Conservation (phyloP, 2,797 vertebrate genomes). For the Sebastolobus altivelis region DNA sequence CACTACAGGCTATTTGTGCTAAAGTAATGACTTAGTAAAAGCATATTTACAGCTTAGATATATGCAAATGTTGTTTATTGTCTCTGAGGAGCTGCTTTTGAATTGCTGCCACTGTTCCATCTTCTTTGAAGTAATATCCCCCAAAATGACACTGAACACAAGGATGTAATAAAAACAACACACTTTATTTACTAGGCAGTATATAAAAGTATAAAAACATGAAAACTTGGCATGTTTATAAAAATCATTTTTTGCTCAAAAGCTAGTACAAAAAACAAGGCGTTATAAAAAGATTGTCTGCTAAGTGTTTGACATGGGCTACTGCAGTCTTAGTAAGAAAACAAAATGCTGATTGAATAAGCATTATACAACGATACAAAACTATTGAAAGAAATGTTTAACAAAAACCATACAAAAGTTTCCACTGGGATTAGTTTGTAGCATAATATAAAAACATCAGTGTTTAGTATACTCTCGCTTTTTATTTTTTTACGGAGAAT, state of each 20-base stretch:
- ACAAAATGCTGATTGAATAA: slow-evolving; percentile 74
- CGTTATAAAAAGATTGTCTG: slow-evolving; percentile 82
- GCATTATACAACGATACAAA: slow-evolving; percentile 77
- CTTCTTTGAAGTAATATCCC: neutral
- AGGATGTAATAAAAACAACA: slow-evolving; percentile 82
- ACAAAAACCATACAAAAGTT: slow-evolving; percentile 77
- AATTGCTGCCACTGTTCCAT: neutral
- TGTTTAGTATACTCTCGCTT: slow-evolving; percentile 71
- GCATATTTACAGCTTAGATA: slow-evolving; percentile 32
- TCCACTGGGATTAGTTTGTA: slow-evolving; percentile 71
- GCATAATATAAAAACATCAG: slow-evolving; percentile 77
- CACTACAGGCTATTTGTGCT: slow-evolving; percentile 41
- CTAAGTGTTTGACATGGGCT: slow-evolving; percentile 81
- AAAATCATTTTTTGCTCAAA: slow-evolving; percentile 84
- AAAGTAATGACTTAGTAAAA: slow-evolving; percentile 23
- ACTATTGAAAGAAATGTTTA: slow-evolving; percentile 67
- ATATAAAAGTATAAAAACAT: slow-evolving; percentile 86
- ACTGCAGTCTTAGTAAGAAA: slow-evolving; percentile 78
- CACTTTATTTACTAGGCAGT: slow-evolving; percentile 99
- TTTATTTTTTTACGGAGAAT: slow-evolving; percentile 80
- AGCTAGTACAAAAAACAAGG: slow-evolving; percentile 87
- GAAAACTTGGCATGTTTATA: slow-evolving; percentile 82
- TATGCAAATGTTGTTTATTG: slow-evolving; percentile 6
- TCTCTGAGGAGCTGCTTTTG: neutral
- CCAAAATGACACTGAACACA: slow-evolving; percentile 84